Evolutionary conservation across 2,888 invertebrate genomes (phyloP).

Genomic region (Acheta domesticus): DNA sequence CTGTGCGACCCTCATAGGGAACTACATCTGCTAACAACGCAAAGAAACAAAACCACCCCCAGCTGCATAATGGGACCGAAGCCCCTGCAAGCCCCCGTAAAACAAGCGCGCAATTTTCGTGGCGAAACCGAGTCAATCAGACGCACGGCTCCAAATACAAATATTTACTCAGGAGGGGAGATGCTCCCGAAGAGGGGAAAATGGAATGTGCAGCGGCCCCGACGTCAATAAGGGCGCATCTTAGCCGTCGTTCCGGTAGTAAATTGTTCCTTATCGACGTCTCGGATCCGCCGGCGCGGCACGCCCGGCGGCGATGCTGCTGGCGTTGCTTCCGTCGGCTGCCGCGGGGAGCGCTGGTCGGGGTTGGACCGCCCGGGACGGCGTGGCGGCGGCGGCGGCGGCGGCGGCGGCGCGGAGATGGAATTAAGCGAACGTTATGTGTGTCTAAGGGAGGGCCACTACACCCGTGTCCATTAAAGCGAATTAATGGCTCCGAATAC

Average conservation of each 20-base stretch:
- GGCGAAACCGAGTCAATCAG: not conserved
- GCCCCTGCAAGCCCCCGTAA: not conserved
- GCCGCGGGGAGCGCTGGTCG: no score
- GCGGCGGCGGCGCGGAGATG: not conserved
- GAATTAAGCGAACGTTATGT: slow-evolving; percentile 18
- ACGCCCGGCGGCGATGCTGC: no score
- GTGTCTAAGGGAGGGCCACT: slow-evolving; percentile 11
- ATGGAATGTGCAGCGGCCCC: slow-evolving; percentile 7
- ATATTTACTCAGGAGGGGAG: not conserved
- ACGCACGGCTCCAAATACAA: not conserved
- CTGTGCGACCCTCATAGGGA: no score
- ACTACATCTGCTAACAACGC: no score
- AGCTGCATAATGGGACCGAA: not conserved
- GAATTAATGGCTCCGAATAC: slow-evolving; percentile 18
- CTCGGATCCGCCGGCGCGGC: not conserved
- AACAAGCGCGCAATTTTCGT: slow-evolving; percentile 1
- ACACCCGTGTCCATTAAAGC: slow-evolving; percentile 18
- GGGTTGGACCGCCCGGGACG: not conserved
- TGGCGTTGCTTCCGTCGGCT: no score
- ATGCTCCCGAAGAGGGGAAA: not conserved
- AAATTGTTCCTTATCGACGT: slow-evolving; percentile 10
- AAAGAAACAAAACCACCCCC: not conserved
- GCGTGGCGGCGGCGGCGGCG: not conserved
- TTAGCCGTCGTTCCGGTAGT: not conserved
- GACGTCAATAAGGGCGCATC: slow-evolving; percentile 5